These are phyloP conservation scores for Listronotus oregonensis DNA, from an alignment of 1,140 invertebrate species.

Conservation along the genomic window DNA sequence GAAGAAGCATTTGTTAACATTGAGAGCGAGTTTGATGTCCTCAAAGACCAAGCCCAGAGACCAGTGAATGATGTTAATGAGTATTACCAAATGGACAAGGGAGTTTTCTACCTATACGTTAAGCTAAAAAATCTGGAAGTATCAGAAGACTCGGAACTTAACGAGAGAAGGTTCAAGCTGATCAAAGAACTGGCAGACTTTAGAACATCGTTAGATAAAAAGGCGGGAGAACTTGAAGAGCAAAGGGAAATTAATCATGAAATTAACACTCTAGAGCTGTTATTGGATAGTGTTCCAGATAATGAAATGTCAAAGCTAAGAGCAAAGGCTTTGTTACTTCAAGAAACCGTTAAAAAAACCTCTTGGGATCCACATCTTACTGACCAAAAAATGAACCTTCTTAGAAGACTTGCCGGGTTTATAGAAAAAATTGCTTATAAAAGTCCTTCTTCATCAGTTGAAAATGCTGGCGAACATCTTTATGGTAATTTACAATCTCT, in stretches of 20 bases:
- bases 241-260: background rate
- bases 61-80: background rate
- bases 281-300: slow-evolving; percentile 5
- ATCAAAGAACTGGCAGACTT: slow-evolving; percentile 9
- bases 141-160: background rate
- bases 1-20: slow-evolving; percentile 2
- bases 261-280: slow-evolving; percentile 17
- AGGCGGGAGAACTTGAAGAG: slow-evolving; percentile 6
- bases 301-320: slow-evolving; percentile 3
- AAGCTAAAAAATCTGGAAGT: slow-evolving; percentile 7
- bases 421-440: background rate
- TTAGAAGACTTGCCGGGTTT: background rate
- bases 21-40: slow-evolving; percentile 14
- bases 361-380: slow-evolving; percentile 3
- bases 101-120: slow-evolving; percentile 16
- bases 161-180: slow-evolving; percentile 6
- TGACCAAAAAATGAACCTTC: slow-evolving; percentile 2
- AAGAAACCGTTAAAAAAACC: slow-evolving; percentile 1
- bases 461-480: slow-evolving; percentile 3
- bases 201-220: slow-evolving; percentile 2
- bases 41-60: slow-evolving; percentile 8
- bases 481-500: background rate
- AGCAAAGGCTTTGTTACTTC: background rate
- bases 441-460: background rate
- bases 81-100: slow-evolving; percentile 24